Evolutionary conservation across 1,140 invertebrate species (phyloP).

Genomic region (Halyomorpha halys): DNA sequence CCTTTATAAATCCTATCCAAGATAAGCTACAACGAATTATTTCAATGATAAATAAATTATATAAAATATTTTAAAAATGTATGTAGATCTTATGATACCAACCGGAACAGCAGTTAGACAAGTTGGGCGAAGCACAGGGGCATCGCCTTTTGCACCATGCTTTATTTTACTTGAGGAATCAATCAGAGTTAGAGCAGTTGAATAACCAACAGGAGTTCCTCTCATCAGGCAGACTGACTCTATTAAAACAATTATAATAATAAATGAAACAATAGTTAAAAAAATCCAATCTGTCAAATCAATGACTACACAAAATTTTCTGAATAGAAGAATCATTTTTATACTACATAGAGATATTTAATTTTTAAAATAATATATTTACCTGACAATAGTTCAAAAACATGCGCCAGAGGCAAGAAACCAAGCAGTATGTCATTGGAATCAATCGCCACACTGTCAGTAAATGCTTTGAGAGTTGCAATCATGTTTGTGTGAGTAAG

Average conservation of each 20-base stretch:
- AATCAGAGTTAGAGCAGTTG: conserved; percentile 86
- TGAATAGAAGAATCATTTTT: not conserved
- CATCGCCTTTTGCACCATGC: conserved; percentile 82
- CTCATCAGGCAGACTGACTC: conserved; percentile 46
- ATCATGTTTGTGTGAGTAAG: conserved; percentile 87
- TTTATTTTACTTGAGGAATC: conserved; percentile 94
- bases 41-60: conserved; percentile 7
- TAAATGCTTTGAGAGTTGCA: conserved; percentile 76
- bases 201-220: conserved; percentile 93
- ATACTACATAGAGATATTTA: not conserved
- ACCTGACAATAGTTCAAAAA: conserved; percentile 84
- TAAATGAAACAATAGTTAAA: too few relatives aligned
- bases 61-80: not conserved
- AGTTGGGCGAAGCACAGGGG: conserved; percentile 79
- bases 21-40: conserved; percentile 56
- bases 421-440: conserved; percentile 78
- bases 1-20: conserved; percentile 92
- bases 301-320: not conserved
- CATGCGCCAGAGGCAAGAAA: conserved; percentile 93
- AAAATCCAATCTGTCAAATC: not conserved
- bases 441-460: conserved; percentile 59
- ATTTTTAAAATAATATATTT: not conserved
- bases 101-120: conserved; percentile 92
- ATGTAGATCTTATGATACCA: conserved; percentile 33
- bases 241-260: conserved; percentile 32